Evolutionary conservation across 2,113 vertebrate species (phyloP), one percentile per base, ranked within the genome.

Genomic region (Megaceryle torquata): DNA sequence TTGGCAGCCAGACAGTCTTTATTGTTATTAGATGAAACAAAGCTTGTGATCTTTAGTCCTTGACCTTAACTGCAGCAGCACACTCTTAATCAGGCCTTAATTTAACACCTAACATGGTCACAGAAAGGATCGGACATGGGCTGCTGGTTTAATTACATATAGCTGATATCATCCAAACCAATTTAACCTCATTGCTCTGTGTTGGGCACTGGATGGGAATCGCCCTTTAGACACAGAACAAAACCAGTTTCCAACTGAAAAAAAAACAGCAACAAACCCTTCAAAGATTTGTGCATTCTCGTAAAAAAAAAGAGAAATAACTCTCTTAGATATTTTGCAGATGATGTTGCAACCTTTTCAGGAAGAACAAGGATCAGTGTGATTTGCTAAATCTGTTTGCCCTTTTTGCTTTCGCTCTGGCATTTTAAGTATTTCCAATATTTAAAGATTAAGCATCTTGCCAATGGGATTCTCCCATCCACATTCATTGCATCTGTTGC

Each of bases 31-130:
- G 96, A 97, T 97, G 97, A 97, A 96, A 95, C 94, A 96, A 95
- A 97, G 92, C 95, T 68, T 97, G 95, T 97, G 96, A 95, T 96
- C 96, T 97, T 92, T 96, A 97, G 97, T 97, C 97, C 97, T 97
- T 97, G 97, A 97, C 97, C 97, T 97, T 97, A 95, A 93, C 77
- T 90, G 93, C 94, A 91, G 94, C 95, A 92, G 88, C 88, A 84
- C 86, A 72, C 92, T 96, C 93, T 97, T 96, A 97, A 97, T 96
- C 96, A 97, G 96, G 93, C 95, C 96, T 97, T 97, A 97, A 97
- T 97, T 97, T 97, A 97, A 96, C 96, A 97, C 97, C 97, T 97
- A 97, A 97, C 96, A 97, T 97, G 96, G 97, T 84, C 97, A 97
- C 92, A 96, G 88, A 96, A 91, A 85, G 93, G 92, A 94, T 96